Evolutionary conservation across 2,113 vertebrate genomes (phyloP), one percentile per base, ranked within the genome.

Genomic region (Plestiodon gilberti): DNA sequence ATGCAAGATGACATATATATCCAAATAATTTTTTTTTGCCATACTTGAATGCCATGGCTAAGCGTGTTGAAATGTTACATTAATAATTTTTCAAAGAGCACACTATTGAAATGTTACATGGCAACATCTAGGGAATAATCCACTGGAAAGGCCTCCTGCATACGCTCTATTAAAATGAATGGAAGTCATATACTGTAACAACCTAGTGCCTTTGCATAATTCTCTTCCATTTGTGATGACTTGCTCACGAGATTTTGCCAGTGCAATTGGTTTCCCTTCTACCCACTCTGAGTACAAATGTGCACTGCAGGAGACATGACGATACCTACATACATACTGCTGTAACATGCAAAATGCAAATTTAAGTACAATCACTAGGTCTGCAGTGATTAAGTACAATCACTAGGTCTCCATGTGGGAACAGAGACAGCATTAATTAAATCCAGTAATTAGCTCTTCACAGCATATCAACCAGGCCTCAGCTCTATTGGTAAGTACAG

Each of bases 371-470:
- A 15, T 25, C 35, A 77, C 40, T 18, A 78, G 59, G 69, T 18
- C 74, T 78, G 40, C 65, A 25, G 25, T 23, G 70, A 18, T 10
- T 85, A 81, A 6, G 30, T 35, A 33, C 64, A 77, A 15, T 25
- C 35, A 77, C 40, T 18, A 78, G 59, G 69, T 18, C 71, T 81
- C 3, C 30, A 7, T 0, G 61, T 61, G 82, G 69, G 73, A 35
- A 48, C 81, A 67, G 48, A 40, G 28, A 33, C 75, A 76, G 35
- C 30, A 6, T 65, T 33, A 85, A 9, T 28, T 48, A 84, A 69
- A 65, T 89, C 92, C 77, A 90, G 14, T 43, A 64, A 65, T 80
- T 17, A 64, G 71, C 25, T n/a, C n/a, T n/a, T n/a, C n/a, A n/a
- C n/a, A n/a, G n/a, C n/a, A n/a, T n/a, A n/a, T n/a, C n/a, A n/a